Evolutionary conservation across 2,797 vertebrate genomes (phyloP).

Genomic region (Lutjanus argentimaculatus): DNA sequence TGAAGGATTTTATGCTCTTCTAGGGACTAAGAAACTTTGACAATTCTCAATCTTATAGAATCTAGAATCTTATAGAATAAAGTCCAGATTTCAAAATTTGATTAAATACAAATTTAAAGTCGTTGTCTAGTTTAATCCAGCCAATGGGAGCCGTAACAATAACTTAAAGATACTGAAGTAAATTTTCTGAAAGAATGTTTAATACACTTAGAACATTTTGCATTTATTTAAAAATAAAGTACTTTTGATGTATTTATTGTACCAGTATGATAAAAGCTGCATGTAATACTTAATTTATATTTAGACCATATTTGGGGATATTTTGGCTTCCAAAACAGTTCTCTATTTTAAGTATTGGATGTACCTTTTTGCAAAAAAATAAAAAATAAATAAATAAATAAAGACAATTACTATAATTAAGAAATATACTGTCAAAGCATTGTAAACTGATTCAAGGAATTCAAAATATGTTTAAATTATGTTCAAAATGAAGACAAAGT

Average conservation of each 20-base stretch:
- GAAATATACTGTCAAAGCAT: too few relatives aligned
- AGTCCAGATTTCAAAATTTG: too few relatives aligned
- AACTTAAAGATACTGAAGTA: neutral
- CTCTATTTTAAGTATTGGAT: too few relatives aligned
- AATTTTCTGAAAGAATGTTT: neutral
- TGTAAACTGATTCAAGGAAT: too few relatives aligned
- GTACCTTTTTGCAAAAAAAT: too few relatives aligned
- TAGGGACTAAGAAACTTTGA: constrained; percentile 3
- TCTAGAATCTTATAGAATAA: too few relatives aligned
- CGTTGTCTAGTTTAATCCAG: constrained; percentile 2
- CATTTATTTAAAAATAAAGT: neutral
- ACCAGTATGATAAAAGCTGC: too few relatives aligned
- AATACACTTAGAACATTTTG: neutral
- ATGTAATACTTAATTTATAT: too few relatives aligned
- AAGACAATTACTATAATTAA: too few relatives aligned
- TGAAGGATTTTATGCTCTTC: constrained; percentile 21
- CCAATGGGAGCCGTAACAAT: neutral
- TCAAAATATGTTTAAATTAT: too few relatives aligned
- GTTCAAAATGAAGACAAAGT: too few relatives aligned
- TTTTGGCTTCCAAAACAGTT: neutral
- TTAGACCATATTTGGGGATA: neutral
- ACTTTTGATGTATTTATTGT: neutral
- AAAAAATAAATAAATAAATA: too few relatives aligned
- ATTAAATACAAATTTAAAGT: neutral
- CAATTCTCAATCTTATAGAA: constrained; percentile 9